Base-by-base conservation (phyloP, 2,888 invertebrate genomes). In the Phrixothrix hirtus region DNA sequence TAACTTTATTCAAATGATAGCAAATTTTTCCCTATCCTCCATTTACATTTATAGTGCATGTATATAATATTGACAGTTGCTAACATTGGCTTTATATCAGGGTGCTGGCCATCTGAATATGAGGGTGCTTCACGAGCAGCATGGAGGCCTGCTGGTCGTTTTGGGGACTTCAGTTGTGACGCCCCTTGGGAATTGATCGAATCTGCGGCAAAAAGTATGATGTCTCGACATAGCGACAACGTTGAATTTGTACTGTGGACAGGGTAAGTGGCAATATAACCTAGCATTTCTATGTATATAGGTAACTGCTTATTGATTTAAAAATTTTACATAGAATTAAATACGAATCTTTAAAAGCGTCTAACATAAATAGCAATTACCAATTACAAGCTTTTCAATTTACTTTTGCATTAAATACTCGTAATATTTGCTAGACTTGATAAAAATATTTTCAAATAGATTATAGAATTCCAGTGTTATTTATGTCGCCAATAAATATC, bases 171-270 rank as follows among this genome's bases (percentile, higher is more conserved):
- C 78, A 83, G 84, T 58, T 95, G 95, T 77, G 94, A 95, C 78
- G 88, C 94, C 65, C 91, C 95, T 3, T 88, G 92, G 83, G 84
- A 86, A 69, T 84, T 95, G 65, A 88, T 95, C 65, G 88, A 90
- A 74, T 92, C 93, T 29, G 93, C 95, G 4, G 88, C 92, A 49
- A 82, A 83, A 69, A 88, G 90, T 61, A 95, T 95, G 95, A 86
- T 87, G 76, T 84, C 85, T 43, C 81, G 89, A 52, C 88, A 89
- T 70, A 86, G 88, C 35, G 89, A 92, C 75, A 92, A 90, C 73
- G 89, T 94, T 54, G 94, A 95, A 77, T 95, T 95, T 74, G 91
- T 95, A 13, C 78, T 95, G 14, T 95, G 95, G 95, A 95, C 95
- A 13, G 95, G 94, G 94, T 93, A 80, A 81, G 86, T 77, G 37